Percentiles rank a stretch among this genome's conserved stretches.
Evolutionary conservation across 1,140 invertebrate genomes (phyloP).

Genomic region (Anastatus disparis): DNA sequence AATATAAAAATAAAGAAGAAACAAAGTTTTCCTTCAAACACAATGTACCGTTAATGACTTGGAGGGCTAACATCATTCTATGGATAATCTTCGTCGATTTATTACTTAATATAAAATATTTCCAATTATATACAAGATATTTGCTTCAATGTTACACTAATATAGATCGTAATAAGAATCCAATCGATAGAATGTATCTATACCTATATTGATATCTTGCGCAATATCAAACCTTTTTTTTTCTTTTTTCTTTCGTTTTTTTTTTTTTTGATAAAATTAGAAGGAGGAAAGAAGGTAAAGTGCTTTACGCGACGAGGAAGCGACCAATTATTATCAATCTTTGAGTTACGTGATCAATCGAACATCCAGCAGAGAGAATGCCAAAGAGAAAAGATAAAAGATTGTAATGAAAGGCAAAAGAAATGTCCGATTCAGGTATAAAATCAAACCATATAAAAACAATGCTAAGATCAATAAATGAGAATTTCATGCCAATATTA

Average conservation of each 20-base stretch:
- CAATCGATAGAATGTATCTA: background rate
- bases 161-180: background rate
- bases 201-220: no score
- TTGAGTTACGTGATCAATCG: slow-evolving; percentile 35
- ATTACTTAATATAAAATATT: slow-evolving; percentile 24
- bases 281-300: background rate
- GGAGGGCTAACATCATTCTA: background rate
- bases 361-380: no score
- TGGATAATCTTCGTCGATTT: background rate
- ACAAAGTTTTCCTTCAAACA: no score
- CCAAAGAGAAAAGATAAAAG: background rate
- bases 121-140: background rate
- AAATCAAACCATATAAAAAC: no score
- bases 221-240: no score
- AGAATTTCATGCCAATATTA: slow-evolving; percentile 19
- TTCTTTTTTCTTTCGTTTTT: background rate
- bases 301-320: slow-evolving; percentile 16
- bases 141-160: background rate
- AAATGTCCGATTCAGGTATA: background rate
- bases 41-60: background rate
- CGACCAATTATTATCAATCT: slow-evolving; percentile 41
- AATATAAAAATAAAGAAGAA: no score
- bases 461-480: slow-evolving; percentile 11
- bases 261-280: slow-evolving; percentile 19
- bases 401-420: slow-evolving; percentile 11